Percentiles rank a stretch among this genome's conserved stretches.
These are phyloP conservation scores for Pteropus alecto DNA, from an alignment of 2,113 vertebrate species.

Conservation along the genomic window DNA sequence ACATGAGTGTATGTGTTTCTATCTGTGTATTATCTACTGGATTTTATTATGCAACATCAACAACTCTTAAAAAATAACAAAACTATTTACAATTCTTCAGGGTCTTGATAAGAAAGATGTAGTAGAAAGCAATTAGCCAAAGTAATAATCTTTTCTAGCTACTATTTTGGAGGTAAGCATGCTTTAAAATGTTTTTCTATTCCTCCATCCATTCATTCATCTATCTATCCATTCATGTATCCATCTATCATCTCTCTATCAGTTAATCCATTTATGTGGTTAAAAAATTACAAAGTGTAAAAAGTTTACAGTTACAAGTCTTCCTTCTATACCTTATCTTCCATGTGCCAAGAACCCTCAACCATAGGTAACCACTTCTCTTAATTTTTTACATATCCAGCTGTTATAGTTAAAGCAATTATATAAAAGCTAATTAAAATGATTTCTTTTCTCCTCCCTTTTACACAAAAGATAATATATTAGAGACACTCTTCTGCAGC, in stretches of 20 bases:
- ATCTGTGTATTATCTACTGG: background rate
- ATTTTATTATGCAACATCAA: background rate
- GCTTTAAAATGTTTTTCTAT: background rate
- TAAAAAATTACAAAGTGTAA: conserved; percentile 1
- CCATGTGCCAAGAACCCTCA: background rate
- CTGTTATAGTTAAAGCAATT: background rate
- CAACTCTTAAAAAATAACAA: background rate
- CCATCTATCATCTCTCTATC: background rate
- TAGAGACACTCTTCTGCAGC: background rate
- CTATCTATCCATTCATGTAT: background rate
- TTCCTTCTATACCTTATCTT: background rate
- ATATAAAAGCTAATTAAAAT: background rate
- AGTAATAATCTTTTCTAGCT: background rate
- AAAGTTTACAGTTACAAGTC: background rate
- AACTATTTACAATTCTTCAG: background rate
- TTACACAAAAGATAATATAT: background rate
- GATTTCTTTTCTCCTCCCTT: background rate
- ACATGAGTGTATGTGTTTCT: background rate
- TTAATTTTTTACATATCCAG: background rate
- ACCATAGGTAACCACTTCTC: background rate
- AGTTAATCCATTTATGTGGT: background rate
- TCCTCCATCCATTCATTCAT: too few species aligned
- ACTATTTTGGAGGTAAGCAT: background rate
- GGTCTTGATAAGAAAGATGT: background rate
- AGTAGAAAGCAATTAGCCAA: background rate